A percentile compares a stretch with the other conserved stretches of the same genome.
These are phyloP conservation scores for Drosophila algonquin DNA, from an alignment of 2,888 invertebrate genomes.

Conservation along the genomic window DNA sequence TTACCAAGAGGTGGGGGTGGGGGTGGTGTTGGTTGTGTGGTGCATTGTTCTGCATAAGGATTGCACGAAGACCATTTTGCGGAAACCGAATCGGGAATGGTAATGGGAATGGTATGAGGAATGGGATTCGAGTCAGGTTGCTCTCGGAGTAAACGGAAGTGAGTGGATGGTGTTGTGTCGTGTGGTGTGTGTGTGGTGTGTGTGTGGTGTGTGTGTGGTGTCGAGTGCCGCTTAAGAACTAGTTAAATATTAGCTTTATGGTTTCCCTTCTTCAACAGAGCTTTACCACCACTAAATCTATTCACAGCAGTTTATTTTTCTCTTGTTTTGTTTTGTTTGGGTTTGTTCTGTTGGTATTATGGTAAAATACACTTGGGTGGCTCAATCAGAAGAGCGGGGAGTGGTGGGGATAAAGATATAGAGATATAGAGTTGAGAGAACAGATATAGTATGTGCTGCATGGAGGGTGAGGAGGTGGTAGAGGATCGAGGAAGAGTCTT, in stretches of 20 bases:
- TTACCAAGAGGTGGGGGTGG: background rate
- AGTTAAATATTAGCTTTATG: constrained; percentile 57
- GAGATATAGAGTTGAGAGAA: background rate
- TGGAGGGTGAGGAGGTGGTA: background rate
- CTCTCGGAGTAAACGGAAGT: constrained; percentile 22
- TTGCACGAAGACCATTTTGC: constrained; percentile 31
- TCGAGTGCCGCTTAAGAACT: constrained; percentile 64
- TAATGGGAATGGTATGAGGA: constrained; percentile 23
- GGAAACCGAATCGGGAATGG: constrained; percentile 62
- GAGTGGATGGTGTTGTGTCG: constrained; percentile 4
- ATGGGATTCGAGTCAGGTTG: background rate
- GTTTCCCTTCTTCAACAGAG: constrained; percentile 57
- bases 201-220: constrained; percentile 11
- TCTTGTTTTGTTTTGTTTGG: constrained; percentile 44
- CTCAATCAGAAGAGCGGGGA: constrained; percentile 2
- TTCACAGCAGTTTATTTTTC: constrained; percentile 81
- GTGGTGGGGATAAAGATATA: background rate
- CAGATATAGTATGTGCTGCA: constrained; percentile 6
- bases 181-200: constrained; percentile 13
- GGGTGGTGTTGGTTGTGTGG: background rate
- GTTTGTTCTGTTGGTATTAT: constrained; percentile 33
- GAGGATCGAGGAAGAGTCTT: constrained; percentile 7
- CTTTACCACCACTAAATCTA: constrained; percentile 82
- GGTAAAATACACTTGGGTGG: constrained; percentile 34
- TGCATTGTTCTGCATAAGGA: background rate